phyloP scores from a whole-genome alignment of 2,888 invertebrate genomes.

The Matsumyia berberina region DNA sequence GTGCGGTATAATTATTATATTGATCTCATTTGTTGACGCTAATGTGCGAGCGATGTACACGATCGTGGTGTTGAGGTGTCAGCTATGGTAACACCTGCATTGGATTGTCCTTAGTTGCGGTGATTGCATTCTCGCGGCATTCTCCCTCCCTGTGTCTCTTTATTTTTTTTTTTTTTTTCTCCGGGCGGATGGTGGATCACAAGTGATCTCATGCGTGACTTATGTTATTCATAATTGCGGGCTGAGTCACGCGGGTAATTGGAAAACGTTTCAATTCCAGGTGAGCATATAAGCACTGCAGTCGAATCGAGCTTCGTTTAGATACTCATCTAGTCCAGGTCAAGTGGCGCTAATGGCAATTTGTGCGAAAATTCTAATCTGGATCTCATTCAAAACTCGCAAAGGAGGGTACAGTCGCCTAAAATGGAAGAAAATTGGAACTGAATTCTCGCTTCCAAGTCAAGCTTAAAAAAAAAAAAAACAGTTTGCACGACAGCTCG shows the following conservation, averaged over 20 bases:
- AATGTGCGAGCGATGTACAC: constrained; percentile 71
- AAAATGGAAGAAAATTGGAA: background rate
- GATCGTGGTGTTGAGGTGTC: constrained; percentile 61
- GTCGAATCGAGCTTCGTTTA: constrained; percentile 28
- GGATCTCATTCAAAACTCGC: constrained; percentile 23
- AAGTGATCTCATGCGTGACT: constrained; percentile 75
- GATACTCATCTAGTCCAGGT: constrained; percentile 54
- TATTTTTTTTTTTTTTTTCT: constrained; percentile 32
- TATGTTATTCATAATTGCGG: constrained; percentile 73
- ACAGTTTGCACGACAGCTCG: too few species aligned
- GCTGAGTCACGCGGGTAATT: constrained; percentile 60
- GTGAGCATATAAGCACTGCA: constrained; percentile 6
- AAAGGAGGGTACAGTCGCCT: background rate
- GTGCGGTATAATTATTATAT: constrained; percentile 75
- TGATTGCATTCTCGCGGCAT: constrained; percentile 60
- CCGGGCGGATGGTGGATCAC: constrained; percentile 34
- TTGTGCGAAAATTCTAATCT: constrained; percentile 52
- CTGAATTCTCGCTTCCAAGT: too few species aligned
- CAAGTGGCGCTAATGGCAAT: constrained; percentile 66
- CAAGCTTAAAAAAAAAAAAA: too few species aligned
- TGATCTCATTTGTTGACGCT: constrained; percentile 77
- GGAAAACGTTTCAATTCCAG: constrained; percentile 71
- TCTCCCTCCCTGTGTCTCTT: constrained; percentile 46
- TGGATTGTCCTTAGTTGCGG: constrained; percentile 61
- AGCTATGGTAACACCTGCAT: constrained; percentile 72